phyloP scores from a whole-genome alignment of 2,888 invertebrate genomes.

The Mythimna pallens region DNA sequence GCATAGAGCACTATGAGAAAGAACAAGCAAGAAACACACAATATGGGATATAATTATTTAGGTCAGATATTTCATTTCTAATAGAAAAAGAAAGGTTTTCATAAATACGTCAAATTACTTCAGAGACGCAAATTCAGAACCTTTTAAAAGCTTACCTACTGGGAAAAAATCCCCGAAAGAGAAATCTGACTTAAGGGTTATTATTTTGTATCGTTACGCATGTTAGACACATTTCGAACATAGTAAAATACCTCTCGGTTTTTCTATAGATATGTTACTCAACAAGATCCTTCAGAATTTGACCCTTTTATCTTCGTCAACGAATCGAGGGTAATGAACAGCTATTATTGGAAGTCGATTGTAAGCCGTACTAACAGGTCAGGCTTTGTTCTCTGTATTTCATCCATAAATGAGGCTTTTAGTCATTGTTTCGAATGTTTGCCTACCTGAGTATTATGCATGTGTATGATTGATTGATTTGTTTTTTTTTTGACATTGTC shows the following conservation, averaged over 20 bases:
- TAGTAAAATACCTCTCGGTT: neutral
- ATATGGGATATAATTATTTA: too few relatives aligned
- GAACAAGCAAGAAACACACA: too few relatives aligned
- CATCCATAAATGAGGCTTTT: constrained; percentile 13
- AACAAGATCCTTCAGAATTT: constrained; percentile 3
- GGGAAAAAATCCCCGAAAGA: neutral
- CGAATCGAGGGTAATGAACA: constrained; percentile 18
- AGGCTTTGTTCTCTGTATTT: constrained; percentile 19
- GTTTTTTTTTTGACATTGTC: too few relatives aligned
- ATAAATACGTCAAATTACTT: neutral
- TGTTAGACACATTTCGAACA: neutral
- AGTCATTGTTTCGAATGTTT: neutral
- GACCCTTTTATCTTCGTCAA: constrained; percentile 7
- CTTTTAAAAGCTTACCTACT: neutral
- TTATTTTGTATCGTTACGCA: neutral
- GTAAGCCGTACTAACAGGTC: constrained; percentile 18
- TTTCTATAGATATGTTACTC: neutral
- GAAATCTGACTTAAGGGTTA: neutral
- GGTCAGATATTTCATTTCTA: neutral
- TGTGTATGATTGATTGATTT: too few relatives aligned
- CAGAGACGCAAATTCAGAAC: neutral
- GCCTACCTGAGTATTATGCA: too few relatives aligned
- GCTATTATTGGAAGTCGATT: constrained; percentile 33
- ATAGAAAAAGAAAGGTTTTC: neutral
- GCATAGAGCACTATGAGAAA: too few relatives aligned